Conservation (phyloP, 2,113 vertebrate species). For the Eclectus roratus region DNA sequence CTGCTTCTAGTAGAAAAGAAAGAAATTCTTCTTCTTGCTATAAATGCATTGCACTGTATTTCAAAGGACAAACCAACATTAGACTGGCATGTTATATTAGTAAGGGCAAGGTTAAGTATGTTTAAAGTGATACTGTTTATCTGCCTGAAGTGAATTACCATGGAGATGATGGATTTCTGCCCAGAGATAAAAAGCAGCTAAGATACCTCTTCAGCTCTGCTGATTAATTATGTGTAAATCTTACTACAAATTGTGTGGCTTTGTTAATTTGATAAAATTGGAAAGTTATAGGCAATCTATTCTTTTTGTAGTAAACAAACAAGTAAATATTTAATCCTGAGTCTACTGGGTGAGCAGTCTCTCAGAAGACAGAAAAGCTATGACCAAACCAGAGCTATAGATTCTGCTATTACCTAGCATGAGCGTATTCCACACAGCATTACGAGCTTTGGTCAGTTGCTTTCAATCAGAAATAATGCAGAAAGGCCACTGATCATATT, state of each 20-base stretch:
- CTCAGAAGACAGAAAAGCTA: neutral
- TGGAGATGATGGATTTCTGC: constrained; percentile 41
- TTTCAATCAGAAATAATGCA: neutral
- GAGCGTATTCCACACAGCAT: neutral
- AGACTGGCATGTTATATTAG: neutral
- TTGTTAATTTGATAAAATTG: constrained; percentile 20
- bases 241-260: neutral
- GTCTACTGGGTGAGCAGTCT: neutral
- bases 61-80: neutral
- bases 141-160: constrained; percentile 2
- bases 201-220: constrained; percentile 6
- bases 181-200: constrained; percentile 35
- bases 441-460: neutral
- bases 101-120: constrained; percentile 19
- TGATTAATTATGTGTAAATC: constrained; percentile 6
- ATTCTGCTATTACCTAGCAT: neutral
- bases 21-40: neutral
- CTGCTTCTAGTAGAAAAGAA: neutral
- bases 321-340: neutral
- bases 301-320: neutral
- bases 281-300: neutral
- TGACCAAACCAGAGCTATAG: neutral
- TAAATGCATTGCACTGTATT: neutral
- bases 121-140: constrained; percentile 38
- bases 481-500: neutral